Base-by-base conservation (phyloP, 2,888 invertebrate species). In the Pristionchus entomophagus region DNA sequence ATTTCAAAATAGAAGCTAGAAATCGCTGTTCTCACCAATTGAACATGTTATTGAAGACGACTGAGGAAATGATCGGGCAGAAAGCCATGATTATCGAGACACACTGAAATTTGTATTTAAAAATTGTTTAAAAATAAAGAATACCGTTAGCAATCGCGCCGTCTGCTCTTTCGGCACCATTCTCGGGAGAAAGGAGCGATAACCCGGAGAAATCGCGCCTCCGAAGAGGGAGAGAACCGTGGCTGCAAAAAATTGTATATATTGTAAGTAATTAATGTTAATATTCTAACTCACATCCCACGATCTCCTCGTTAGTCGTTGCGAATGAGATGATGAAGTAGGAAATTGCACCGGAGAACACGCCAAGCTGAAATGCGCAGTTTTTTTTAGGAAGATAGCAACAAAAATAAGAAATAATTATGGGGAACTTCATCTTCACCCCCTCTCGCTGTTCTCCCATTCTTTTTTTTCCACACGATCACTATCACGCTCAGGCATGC, bases 81-180 rank as follows among this genome's bases (percentile, higher is more conserved):
- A 92, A 87, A 0, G 92, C 89, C 62, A 91, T 88, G 65, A 91
- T 89, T 53, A 92, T 88, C 14, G 90, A 88, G 53, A 89, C 80
- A 12, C 90, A 35, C 81, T 81, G 38, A 14, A 35, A 2, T 51
- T 49, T 26, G 22, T 29, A 26, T 1, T 6, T 51, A 17, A 26
- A 26, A 0, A 22, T 32, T 6, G 73, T 19, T 62, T 32, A 14
- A 10, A 29, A 26, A 59, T 6, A 26, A 12, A 12, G n/a, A 56
- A 62, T 32, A 69, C 85, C 14, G 92, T 89, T 8, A 92, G 87
- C 29, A 92, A 84, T 29, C 92, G 87, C 8, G 92, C 92, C 0
- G 92, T 92, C 78, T 92, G 90, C 83, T 92, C 91, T 73, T 92
- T 91, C 6, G 91, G 88, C n/a, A 92, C 92, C 91, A 92, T 91